Percentiles rank a stretch among this genome's conserved stretches.
These are phyloP conservation scores for Volucella zonaria DNA, from an alignment of 2,888 invertebrate genomes.

Conservation along the genomic window DNA sequence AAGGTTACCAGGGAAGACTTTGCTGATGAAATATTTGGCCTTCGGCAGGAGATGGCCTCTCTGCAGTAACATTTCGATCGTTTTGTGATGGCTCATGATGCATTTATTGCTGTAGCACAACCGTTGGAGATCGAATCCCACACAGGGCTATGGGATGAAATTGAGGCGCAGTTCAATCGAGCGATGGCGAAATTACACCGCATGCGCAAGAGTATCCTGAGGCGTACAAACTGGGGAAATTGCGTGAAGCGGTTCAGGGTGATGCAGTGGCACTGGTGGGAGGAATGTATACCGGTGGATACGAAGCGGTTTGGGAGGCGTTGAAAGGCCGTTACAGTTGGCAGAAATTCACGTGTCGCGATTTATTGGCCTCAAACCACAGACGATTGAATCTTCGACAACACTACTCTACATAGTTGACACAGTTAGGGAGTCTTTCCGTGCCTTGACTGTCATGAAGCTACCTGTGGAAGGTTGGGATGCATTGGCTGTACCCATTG, in stretches of 20 bases:
- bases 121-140: constrained; percentile 20
- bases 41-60: neutral
- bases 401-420: constrained; percentile 41
- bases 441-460: constrained; percentile 48
- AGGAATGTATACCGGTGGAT: constrained; percentile 29
- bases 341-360: too few species aligned
- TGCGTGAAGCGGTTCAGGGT: constrained; percentile 50
- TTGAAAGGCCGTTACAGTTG: too few species aligned
- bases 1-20: neutral
- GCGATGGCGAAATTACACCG: constrained; percentile 36
- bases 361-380: too few species aligned
- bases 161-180: constrained; percentile 9
- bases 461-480: constrained; percentile 22
- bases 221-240: constrained; percentile 50
- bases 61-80: constrained; percentile 32
- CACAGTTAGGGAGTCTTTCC: constrained; percentile 47
- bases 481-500: too few species aligned
- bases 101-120: constrained; percentile 19
- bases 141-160: constrained; percentile 22
- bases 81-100: constrained; percentile 30
- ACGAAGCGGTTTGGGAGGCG: neutral
- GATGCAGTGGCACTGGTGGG: constrained; percentile 42
- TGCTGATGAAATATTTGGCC: too few species aligned
- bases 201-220: constrained; percentile 33
- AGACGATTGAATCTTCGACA: neutral